A percentile compares a stretch with the other conserved stretches of the same genome.
phyloP scores from a whole-genome alignment of 2,888 invertebrate species.

The Pediacus dermestoides region DNA sequence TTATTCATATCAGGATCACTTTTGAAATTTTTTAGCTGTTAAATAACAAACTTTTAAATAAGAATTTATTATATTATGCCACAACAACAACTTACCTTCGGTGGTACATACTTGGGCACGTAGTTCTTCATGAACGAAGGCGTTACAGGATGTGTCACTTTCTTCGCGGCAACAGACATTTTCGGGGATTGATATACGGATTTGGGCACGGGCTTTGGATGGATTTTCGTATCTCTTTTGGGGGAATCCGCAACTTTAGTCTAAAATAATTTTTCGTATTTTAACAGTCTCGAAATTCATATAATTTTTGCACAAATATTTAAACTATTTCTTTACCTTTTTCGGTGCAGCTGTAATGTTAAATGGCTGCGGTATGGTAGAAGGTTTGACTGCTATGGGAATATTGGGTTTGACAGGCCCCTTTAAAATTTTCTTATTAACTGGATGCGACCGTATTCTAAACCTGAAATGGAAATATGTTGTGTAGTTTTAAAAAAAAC shows the following conservation, averaged over 20 bases:
- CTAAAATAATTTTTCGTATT: too few species aligned
- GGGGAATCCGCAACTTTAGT: constrained; percentile 14
- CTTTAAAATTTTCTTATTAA: constrained; percentile 59
- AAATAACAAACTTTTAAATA: too few species aligned
- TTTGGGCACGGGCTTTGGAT: constrained; percentile 63
- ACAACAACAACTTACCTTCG: not conserved
- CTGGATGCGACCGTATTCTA: constrained; percentile 65
- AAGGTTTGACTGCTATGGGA: constrained; percentile 53
- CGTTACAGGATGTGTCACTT: constrained; percentile 26
- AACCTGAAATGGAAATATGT: constrained; percentile 51
- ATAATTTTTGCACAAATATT: not conserved
- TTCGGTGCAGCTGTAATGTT: constrained; percentile 53
- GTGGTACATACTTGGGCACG: not conserved
- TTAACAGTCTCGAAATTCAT: too few species aligned
- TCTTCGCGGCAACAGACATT: constrained; percentile 13
- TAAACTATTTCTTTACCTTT: constrained; percentile 26
- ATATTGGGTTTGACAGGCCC: constrained; percentile 51
- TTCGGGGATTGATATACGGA: constrained; percentile 51
- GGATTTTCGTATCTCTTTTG: constrained; percentile 45
- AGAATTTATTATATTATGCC: too few species aligned
- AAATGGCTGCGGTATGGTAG: constrained; percentile 62
- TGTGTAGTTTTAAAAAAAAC: too few species aligned
- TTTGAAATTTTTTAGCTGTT: too few species aligned
- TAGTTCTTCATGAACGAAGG: constrained; percentile 27
- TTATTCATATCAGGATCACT: constrained; percentile 9